Percentiles rank a stretch among this genome's conserved stretches.
phyloP scores from a whole-genome alignment of 2,888 invertebrate species.

The Eupithecia pulchellata region DNA sequence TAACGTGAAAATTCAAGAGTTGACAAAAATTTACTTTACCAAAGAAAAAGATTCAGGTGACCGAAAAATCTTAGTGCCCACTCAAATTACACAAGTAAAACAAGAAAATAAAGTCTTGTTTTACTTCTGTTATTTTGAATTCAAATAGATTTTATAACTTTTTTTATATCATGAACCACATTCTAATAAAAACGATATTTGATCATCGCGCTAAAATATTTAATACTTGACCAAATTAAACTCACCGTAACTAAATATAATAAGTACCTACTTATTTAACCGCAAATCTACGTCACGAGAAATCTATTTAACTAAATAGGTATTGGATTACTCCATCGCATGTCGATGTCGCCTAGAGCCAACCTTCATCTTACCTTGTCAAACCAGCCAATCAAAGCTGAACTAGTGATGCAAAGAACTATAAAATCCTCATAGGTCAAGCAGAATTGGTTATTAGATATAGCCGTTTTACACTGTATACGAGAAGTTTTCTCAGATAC shows the following conservation, averaged over 20 bases:
- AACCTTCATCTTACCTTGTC: conserved; percentile 46
- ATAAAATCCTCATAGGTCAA: conserved; percentile 31
- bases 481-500: neutral
- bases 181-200: neutral
- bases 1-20: neutral
- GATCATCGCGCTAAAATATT: neutral
- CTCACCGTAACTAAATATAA: neutral
- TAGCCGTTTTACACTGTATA: neutral
- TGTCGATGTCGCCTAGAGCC: conserved; percentile 35
- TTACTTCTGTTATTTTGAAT: too few relatives aligned
- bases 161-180: neutral
- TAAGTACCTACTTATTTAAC: conserved; percentile 30
- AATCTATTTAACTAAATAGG: conserved; percentile 36
- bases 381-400: conserved; percentile 28
- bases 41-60: too few relatives aligned
- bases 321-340: conserved; percentile 37
- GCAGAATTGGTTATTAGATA: conserved; percentile 20
- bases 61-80: too few relatives aligned
- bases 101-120: too few relatives aligned
- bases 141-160: too few relatives aligned
- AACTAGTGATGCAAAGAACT: conserved; percentile 30
- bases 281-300: conserved; percentile 39
- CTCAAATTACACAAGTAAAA: too few relatives aligned
- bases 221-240: neutral
- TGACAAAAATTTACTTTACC: too few relatives aligned